These are phyloP conservation scores for Panulirus ornatus DNA, from an alignment of 1,140 invertebrate genomes.

Conservation along the genomic window DNA sequence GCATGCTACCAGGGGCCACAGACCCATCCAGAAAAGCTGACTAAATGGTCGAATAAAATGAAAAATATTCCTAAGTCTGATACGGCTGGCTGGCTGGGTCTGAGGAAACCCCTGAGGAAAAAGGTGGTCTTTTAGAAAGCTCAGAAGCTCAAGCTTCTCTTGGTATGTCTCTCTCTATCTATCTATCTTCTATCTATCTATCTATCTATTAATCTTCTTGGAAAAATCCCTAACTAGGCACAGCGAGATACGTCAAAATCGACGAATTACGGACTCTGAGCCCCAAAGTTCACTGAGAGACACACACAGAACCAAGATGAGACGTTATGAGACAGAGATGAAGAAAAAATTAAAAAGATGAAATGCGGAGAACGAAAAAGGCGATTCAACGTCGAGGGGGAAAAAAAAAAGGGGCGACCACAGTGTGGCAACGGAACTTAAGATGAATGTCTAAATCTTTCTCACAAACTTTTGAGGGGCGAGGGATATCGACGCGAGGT, in stretches of 20 bases:
- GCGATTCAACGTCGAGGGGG: not conserved
- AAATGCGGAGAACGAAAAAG: not conserved
- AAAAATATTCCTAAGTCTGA: conserved; percentile 4
- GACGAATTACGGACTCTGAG: too few relatives aligned
- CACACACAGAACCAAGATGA: too few relatives aligned
- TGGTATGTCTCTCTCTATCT: too few relatives aligned
- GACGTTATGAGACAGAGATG: not conserved
- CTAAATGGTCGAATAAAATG: not conserved
- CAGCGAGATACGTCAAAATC: too few relatives aligned
- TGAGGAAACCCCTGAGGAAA: conserved; percentile 27
- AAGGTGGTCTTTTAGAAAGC: conserved; percentile 35
- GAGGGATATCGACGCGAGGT: not conserved
- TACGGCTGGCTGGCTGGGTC: not conserved
- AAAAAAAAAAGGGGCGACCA: not conserved
- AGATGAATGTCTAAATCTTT: conserved; percentile 54
- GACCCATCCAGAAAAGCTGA: not conserved
- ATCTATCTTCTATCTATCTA: too few relatives aligned
- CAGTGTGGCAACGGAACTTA: conserved; percentile 39
- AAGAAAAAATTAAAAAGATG: conserved; percentile 19
- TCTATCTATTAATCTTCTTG: too few relatives aligned
- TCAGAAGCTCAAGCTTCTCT: conserved; percentile 23
- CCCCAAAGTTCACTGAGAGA: too few relatives aligned
- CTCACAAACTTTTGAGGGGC: conserved; percentile 15
- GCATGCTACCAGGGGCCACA: too few relatives aligned
- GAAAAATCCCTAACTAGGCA: too few relatives aligned